Conservation (phyloP, 2,113 vertebrate genomes). For the Penelope pileata region DNA sequence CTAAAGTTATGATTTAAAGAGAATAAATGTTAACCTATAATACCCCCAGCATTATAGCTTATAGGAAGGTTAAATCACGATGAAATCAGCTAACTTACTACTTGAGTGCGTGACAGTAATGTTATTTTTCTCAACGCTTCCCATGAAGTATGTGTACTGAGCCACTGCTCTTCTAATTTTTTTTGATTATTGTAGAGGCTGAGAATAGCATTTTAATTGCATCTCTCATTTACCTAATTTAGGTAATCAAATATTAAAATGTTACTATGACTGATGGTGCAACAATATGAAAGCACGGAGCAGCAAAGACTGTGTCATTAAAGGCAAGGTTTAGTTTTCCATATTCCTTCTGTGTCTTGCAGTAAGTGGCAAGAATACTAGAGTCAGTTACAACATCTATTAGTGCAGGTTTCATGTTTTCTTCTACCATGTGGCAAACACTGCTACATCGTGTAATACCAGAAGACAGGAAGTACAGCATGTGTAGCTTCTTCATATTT, state of each 20-base stretch:
- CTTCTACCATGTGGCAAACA: background rate
- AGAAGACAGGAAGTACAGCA: background rate
- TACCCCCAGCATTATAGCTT: background rate
- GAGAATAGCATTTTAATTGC: slow-evolving; percentile 23
- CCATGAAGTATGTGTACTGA: background rate
- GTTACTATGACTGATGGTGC: background rate
- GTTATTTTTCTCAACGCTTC: background rate
- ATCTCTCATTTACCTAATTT: slow-evolving; percentile 5
- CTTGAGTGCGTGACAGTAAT: background rate
- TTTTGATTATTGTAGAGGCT: background rate
- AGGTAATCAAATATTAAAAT: slow-evolving; percentile 17
- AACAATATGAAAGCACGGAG: background rate
- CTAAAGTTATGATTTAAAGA: background rate
- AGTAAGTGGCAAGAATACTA: background rate
- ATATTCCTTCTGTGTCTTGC: background rate
- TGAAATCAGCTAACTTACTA: background rate
- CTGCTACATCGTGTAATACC: background rate
- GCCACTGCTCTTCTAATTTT: background rate
- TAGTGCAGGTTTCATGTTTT: background rate
- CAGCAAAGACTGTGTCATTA: background rate
- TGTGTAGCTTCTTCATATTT: background rate
- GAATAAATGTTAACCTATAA: background rate
- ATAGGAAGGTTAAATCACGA: background rate
- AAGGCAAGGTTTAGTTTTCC: slow-evolving; percentile 14
- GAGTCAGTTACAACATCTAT: background rate